These are phyloP conservation scores for Sebastes trivittatus DNA, from an alignment of 2,797 vertebrate species.

Conservation along the genomic window DNA sequence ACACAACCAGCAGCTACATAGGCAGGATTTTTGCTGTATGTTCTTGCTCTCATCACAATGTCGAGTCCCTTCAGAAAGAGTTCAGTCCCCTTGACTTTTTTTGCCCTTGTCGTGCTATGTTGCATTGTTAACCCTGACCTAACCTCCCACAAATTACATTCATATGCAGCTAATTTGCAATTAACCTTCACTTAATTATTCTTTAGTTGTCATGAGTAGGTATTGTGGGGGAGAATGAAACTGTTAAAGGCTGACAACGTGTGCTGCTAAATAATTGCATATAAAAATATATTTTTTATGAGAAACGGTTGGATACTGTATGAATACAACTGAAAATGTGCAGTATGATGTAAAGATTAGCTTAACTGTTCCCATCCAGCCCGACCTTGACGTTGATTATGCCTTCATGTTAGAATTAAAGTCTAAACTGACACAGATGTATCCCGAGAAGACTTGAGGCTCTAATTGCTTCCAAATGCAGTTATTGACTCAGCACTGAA, in stretches of 20 bases:
- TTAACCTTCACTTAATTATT: neutral
- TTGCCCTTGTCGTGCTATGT: neutral
- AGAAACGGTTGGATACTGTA: neutral
- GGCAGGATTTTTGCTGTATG: neutral
- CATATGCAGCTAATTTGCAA: neutral
- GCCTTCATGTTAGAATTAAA: constrained; percentile 22
- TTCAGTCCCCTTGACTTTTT: neutral
- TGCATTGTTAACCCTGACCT: neutral
- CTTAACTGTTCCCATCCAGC: neutral
- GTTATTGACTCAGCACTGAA: constrained; percentile 9
- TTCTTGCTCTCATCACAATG: neutral
- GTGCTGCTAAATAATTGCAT: neutral
- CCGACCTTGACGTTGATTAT: constrained; percentile 16
- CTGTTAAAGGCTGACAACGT: neutral
- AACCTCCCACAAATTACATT: neutral
- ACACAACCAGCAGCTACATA: neutral
- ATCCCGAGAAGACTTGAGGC: neutral
- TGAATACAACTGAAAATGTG: neutral
- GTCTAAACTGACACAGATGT: constrained; percentile 35
- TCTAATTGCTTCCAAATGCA: constrained; percentile 39
- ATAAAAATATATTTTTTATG: neutral
- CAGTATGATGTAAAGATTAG: neutral
- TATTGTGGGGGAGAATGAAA: neutral
- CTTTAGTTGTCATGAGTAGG: neutral
- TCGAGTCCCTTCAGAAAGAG: neutral